phyloP scores from a whole-genome alignment of 2,113 vertebrate species.

The Mirounga angustirostris region DNA sequence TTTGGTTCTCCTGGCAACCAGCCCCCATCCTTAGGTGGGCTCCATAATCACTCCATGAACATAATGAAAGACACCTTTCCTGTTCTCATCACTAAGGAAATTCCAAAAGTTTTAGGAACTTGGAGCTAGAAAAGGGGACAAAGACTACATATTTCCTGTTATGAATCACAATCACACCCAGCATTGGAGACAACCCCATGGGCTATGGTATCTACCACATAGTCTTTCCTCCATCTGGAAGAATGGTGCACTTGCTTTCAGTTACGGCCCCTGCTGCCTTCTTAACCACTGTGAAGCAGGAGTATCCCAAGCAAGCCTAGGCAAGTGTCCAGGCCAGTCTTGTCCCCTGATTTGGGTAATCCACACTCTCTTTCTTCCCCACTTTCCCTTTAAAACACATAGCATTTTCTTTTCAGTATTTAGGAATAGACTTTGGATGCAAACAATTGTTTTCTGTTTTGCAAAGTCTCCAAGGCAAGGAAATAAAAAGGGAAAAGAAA shows the following conservation, averaged over 20 bases:
- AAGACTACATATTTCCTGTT: background rate
- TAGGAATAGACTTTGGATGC: background rate
- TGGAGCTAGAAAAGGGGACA: background rate
- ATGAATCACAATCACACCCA: background rate
- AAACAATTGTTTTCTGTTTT: background rate
- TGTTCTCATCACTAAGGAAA: background rate
- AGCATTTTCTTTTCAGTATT: background rate
- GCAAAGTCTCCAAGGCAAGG: background rate
- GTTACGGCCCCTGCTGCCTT: background rate
- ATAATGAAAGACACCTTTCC: background rate
- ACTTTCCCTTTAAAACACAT: background rate
- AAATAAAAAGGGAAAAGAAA: background rate
- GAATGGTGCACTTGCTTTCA: background rate
- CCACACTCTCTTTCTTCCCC: background rate
- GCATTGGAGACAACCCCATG: fast-evolving
- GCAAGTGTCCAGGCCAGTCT: background rate
- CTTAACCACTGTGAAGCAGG: background rate
- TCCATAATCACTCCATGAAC: background rate
- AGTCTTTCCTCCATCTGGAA: background rate
- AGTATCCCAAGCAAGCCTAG: fast-evolving
- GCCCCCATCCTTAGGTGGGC: background rate
- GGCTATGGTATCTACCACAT: background rate
- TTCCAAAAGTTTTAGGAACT: background rate
- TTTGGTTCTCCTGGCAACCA: background rate
- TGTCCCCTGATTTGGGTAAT: background rate